Evolutionary conservation across 30 jellyfish, hydroid and myxozoan species (phyloP).

Genomic region (Pelagia noctiluca): DNA sequence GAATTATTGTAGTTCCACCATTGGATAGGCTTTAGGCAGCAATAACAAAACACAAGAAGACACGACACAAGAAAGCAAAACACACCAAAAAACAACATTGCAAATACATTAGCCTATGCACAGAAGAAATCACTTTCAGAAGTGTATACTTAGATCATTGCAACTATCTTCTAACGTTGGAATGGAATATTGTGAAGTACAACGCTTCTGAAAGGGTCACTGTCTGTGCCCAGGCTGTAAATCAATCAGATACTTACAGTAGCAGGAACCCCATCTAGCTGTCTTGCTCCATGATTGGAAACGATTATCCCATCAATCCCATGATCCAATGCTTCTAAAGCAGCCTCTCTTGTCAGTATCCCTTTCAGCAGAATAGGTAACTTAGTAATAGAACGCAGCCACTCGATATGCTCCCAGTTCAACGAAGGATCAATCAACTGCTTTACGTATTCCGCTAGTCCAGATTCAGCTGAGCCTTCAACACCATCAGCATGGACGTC

Average conservation of each 20-base stretch:
- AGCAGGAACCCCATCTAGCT: slow-evolving; percentile 90
- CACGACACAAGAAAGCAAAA: no score
- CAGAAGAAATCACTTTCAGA: no score
- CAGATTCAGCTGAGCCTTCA: slow-evolving; percentile 62
- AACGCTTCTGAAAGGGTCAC: not conserved
- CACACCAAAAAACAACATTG: no score
- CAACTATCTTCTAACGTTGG: no score
- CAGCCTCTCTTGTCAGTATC: slow-evolving; percentile 82
- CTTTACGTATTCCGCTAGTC: slow-evolving; percentile 74
- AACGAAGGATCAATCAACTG: slow-evolving; percentile 62
- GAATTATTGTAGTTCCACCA: no score
- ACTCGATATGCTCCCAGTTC: slow-evolving; percentile 82
- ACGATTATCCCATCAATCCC: slow-evolving; percentile 91
- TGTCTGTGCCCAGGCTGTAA: not conserved
- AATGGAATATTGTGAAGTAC: no score
- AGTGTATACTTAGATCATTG: no score
- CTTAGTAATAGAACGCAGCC: slow-evolving; percentile 73
- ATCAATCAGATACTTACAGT: slow-evolving; percentile 50
- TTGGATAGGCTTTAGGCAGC: no score
- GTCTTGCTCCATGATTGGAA: slow-evolving; percentile 97
- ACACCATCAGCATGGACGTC: slow-evolving; percentile 66
- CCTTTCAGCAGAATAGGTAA: slow-evolving; percentile 81
- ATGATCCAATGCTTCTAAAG: slow-evolving; percentile 73
- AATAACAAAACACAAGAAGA: no score
- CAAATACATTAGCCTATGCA: no score